Conservation (phyloP, 2,888 invertebrate species). For the Imbricaverruca yamaguchii region DNA sequence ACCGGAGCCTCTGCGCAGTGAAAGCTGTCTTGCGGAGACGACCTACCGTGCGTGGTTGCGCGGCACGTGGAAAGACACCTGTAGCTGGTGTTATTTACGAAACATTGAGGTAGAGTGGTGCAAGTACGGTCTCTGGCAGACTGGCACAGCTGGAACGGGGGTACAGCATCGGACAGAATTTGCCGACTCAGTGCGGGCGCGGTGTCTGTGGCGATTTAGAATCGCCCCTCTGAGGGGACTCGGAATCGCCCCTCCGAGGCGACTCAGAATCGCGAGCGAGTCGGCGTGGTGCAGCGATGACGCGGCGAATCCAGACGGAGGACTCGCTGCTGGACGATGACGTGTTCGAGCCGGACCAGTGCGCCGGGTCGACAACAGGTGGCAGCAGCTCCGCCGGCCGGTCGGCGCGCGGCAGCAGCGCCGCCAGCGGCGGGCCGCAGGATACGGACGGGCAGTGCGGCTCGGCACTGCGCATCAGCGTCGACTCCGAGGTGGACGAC, state of each 20-base stretch:
- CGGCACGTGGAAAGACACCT: too few relatives aligned
- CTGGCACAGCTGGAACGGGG: too few relatives aligned
- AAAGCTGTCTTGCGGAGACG: too few relatives aligned
- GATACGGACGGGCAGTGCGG: background rate
- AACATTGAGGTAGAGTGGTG: too few relatives aligned
- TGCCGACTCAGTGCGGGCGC: background rate
- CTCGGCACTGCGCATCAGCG: background rate
- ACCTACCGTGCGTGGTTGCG: too few relatives aligned
- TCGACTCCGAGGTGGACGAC: slow-evolving; percentile 1
- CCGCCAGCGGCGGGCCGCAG: background rate
- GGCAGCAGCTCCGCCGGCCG: background rate
- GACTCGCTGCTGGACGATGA: slow-evolving; percentile 17
- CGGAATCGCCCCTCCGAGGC: too few relatives aligned
- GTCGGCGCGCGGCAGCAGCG: background rate
- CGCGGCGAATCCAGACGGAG: slow-evolving; percentile 10
- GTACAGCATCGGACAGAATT: background rate
- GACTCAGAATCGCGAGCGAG: too few relatives aligned
- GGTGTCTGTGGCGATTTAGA: too few relatives aligned
- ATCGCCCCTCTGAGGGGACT: too few relatives aligned
- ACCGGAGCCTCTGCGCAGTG: too few relatives aligned
- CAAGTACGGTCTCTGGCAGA: too few relatives aligned
- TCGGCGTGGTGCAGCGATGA: background rate
- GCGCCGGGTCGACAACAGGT: background rate
- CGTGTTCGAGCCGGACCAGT: slow-evolving; percentile 19
- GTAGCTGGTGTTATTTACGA: too few relatives aligned